phyloP scores from a whole-genome alignment of 2,888 invertebrate genomes.

The Synergus itoensis region DNA sequence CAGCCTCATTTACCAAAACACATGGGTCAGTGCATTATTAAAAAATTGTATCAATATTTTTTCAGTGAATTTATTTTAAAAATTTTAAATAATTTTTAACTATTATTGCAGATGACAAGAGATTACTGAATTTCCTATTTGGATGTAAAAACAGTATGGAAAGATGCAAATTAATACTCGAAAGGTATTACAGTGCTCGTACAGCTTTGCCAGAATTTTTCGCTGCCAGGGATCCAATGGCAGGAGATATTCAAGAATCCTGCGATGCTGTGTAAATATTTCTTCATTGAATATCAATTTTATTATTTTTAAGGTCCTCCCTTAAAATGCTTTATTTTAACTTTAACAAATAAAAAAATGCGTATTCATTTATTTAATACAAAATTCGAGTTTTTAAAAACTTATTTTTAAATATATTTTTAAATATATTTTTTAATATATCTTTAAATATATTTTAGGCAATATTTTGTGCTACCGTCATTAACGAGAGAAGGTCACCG shows the following conservation, averaged over 20 bases:
- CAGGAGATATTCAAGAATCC: constrained; percentile 69
- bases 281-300: constrained; percentile 2
- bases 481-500: constrained; percentile 74
- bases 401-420: background rate
- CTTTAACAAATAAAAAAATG: too few relatives aligned
- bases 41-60: background rate
- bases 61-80: background rate
- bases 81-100: background rate
- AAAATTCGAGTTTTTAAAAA: background rate
- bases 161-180: constrained; percentile 73
- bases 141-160: constrained; percentile 77
- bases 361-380: background rate
- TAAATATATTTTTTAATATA: background rate
- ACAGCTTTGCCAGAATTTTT: constrained; percentile 75
- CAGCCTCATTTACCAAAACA: constrained; percentile 75
- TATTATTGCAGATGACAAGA: constrained; percentile 68
- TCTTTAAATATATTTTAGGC: constrained; percentile 56
- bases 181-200: constrained; percentile 74
- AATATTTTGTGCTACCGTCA: constrained; percentile 73
- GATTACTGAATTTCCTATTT: constrained; percentile 74
- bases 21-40: constrained; percentile 66
- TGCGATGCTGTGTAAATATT: constrained; percentile 69
- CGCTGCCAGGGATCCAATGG: constrained; percentile 70
- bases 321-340: background rate
- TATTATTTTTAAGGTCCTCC: background rate